Conservation (phyloP, 2,888 invertebrate genomes). For the Loripinus fragilis region DNA sequence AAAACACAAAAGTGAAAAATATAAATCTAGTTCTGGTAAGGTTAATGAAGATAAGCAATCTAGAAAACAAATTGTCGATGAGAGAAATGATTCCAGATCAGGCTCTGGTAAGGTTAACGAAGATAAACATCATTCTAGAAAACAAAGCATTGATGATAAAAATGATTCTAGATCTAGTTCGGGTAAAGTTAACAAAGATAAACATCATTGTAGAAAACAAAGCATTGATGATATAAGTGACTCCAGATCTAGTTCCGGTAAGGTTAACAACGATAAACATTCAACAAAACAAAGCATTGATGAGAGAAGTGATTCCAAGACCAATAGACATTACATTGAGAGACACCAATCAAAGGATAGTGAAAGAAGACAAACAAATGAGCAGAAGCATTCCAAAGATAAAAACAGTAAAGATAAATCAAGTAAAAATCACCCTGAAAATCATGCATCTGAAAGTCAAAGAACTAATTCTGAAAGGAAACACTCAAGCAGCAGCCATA, state of each 20-base stretch:
- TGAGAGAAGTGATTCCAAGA: background rate
- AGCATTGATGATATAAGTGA: slow-evolving; percentile 1
- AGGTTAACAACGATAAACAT: background rate
- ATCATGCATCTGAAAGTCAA: background rate
- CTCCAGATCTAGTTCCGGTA: background rate
- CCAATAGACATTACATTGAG: slow-evolving; percentile 15
- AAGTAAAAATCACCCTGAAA: background rate
- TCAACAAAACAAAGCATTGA: background rate
- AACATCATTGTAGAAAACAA: background rate
- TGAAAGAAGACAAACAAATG: slow-evolving; percentile 1
- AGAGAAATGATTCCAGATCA: background rate
- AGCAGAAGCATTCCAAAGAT: background rate
- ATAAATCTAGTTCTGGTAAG: background rate
- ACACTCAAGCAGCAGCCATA: background rate
- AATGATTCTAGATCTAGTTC: slow-evolving; percentile 3
- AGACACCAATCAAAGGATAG: slow-evolving; percentile 5
- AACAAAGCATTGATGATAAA: background rate
- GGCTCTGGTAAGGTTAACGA: background rate
- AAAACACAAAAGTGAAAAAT: slow-evolving; percentile 4
- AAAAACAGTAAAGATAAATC: background rate
- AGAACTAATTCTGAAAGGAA: background rate
- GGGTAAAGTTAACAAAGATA: background rate
- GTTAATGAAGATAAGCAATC: background rate
- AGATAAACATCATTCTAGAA: background rate
- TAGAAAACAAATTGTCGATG: background rate